Percentiles rank a stretch among this genome's conserved stretches.
phyloP scores from a whole-genome alignment of 2,797 vertebrate genomes.

The Coendou prehensilis region DNA sequence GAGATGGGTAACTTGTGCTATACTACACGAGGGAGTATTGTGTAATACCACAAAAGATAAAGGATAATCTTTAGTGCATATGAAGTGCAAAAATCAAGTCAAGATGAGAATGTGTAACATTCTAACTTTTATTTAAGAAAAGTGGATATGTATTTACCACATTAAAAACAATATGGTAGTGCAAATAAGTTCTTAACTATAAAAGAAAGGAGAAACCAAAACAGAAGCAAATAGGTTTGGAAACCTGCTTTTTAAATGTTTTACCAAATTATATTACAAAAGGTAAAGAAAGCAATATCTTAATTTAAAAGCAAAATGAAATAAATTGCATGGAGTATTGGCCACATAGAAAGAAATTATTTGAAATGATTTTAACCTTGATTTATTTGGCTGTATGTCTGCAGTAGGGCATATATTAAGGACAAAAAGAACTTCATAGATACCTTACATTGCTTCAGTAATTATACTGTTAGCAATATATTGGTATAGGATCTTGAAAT shows the following conservation, averaged over 20 bases:
- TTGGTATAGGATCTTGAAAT: background rate
- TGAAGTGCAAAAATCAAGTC: background rate
- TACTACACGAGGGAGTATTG: background rate
- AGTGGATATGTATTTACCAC: background rate
- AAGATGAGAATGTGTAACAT: background rate
- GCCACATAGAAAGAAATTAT: background rate
- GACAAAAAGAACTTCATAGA: background rate
- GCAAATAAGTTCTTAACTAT: background rate
- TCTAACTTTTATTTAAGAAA: background rate
- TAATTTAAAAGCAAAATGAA: background rate
- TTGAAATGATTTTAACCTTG: background rate
- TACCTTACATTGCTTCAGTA: background rate
- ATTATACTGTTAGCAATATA: background rate
- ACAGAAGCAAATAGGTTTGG: background rate
- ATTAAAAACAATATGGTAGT: background rate
- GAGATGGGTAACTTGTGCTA: background rate
- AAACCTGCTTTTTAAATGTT: background rate
- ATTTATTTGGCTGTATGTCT: background rate
- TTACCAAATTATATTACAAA: background rate
- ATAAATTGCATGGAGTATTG: background rate
- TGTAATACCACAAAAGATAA: background rate
- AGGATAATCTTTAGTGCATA: background rate
- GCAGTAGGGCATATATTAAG: background rate
- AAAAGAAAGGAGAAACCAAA: background rate
- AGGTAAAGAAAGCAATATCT: background rate